Evolutionary conservation across 1,140 invertebrate species (phyloP).

Genomic region (Proctacanthus coquilletti): DNA sequence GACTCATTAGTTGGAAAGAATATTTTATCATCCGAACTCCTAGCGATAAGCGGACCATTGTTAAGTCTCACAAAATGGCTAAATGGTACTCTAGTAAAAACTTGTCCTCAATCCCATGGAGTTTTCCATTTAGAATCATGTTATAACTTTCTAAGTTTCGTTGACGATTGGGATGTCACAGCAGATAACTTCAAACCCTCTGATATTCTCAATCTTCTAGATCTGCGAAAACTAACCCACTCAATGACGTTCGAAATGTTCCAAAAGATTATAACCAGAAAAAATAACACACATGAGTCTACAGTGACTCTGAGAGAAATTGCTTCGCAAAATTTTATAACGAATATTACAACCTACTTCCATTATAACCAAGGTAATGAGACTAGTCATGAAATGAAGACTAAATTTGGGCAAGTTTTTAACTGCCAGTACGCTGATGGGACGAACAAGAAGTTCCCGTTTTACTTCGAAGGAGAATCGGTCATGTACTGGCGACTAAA

Average conservation of each 20-base stretch:
- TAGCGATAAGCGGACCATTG: slow-evolving; percentile 16
- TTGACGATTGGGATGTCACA: slow-evolving; percentile 21
- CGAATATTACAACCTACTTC: slow-evolving; percentile 24
- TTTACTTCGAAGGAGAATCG: slow-evolving; percentile 24
- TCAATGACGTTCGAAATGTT: slow-evolving; percentile 26
- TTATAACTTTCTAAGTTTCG: slow-evolving; percentile 21
- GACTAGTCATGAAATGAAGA: slow-evolving; percentile 21
- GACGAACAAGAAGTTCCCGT: slow-evolving; percentile 21
- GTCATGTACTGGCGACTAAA: slow-evolving; percentile 31
- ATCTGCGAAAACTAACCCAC: slow-evolving; percentile 17
- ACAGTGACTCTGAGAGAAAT: slow-evolving; percentile 19
- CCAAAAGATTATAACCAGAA: slow-evolving; percentile 15
- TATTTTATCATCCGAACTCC: slow-evolving; percentile 18
- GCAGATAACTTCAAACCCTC: slow-evolving; percentile 9
- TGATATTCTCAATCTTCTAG: slow-evolving; percentile 15
- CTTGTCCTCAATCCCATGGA: slow-evolving; percentile 22
- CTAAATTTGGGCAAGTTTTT: slow-evolving; percentile 25
- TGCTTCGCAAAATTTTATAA: slow-evolving; percentile 23
- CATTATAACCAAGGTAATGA: slow-evolving; percentile 24
- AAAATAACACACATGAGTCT: background rate
- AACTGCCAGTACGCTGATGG: slow-evolving; percentile 25
- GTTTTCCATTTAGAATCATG: slow-evolving; percentile 19
- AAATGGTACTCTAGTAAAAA: slow-evolving; percentile 17
- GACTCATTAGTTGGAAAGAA: slow-evolving; percentile 18
- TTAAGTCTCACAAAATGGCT: slow-evolving; percentile 23